Percentiles rank a stretch among this genome's conserved stretches.
Evolutionary conservation across 2,113 vertebrate genomes (phyloP).

Genomic region (Loxodonta africana): DNA sequence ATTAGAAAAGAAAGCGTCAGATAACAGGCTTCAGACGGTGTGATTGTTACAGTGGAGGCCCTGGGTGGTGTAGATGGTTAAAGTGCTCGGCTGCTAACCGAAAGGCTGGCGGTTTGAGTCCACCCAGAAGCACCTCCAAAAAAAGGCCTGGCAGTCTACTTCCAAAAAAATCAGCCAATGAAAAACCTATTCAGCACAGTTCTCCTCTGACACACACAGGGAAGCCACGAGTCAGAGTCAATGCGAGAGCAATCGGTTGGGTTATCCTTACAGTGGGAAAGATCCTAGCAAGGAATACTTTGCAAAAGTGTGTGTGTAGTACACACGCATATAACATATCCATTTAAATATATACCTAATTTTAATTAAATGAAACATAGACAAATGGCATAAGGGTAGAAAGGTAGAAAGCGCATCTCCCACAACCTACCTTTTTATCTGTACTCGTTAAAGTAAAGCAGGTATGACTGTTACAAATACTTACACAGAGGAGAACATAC

Average conservation of each 20-base stretch:
- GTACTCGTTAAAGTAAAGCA: not conserved
- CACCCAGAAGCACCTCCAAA: too few species aligned
- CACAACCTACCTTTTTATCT: not conserved
- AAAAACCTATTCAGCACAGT: too few species aligned
- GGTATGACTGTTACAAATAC: not conserved
- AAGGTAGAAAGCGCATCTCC: not conserved
- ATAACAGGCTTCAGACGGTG: not conserved
- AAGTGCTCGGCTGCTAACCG: too few species aligned
- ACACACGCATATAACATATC: not conserved
- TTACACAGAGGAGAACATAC: not conserved
- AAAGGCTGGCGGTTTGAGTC: too few species aligned
- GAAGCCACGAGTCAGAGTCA: too few species aligned
- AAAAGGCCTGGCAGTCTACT: too few species aligned
- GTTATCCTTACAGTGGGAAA: not conserved
- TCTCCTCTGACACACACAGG: too few species aligned
- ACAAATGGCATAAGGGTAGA: not conserved
- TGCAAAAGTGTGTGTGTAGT: not conserved
- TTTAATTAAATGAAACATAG: slow-evolving; percentile 32
- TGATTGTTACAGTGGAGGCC: too few species aligned
- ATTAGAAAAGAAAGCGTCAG: slow-evolving; percentile 3
- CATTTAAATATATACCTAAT: not conserved
- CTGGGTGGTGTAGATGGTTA: too few species aligned
- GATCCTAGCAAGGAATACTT: not conserved
- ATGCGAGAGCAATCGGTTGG: too few species aligned
- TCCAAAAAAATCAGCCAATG: too few species aligned